Evolutionary conservation across 2,888 invertebrate species (phyloP), one percentile per base, ranked within the genome.

Genomic region (Melipona beecheii): DNA sequence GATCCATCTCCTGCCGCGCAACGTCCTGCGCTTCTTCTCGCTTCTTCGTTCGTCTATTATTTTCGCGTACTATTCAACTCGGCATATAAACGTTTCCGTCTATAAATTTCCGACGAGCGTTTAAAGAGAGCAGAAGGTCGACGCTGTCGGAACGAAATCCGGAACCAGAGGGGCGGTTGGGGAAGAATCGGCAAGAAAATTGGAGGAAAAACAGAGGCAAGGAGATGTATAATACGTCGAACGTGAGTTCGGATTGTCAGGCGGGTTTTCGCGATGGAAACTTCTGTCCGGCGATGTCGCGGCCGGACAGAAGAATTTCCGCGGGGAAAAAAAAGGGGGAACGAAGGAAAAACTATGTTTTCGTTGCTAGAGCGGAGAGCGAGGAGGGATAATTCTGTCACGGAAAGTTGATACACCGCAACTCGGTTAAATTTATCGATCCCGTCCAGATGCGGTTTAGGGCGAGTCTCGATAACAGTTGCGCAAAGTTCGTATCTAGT

Each of bases 351-450:
- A 87, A 89, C 83, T 85, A 85, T 86, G 84, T 87, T 89, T 88
- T 83, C 84, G 82, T 74, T 62, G 27, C 49, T 50, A 60, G 60
- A 69, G 54, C 65, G 71, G 36, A 50, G 2, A 6, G 1, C 11
- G 54, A 17, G 2, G 54, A 21, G 15, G 75, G 79, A 84, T 86
- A 81, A 82, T 86, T 80, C 75, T 75, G 79, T 66, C 77, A 31
- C 73, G 83, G 73, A 58, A 84, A 86, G 82, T 85, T 86, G 79
- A 81, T 75, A 86, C 77, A 75, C 83, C 78, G 76, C 83, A 86
- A 89, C 78, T 87, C 75, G 84, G 86, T 89, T 87, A 87, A 84
- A 89, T 86, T 85, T 70, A 77, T 85, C 75, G 83, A 78, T 75
- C 71, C 36, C 27, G 31, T 60, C 60, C 43, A n/a, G n/a, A 52